Percentiles rank a stretch among this genome's conserved stretches.
These are phyloP conservation scores for Leptothorax acervorum DNA, from an alignment of 2,888 invertebrate species.

Conservation along the genomic window DNA sequence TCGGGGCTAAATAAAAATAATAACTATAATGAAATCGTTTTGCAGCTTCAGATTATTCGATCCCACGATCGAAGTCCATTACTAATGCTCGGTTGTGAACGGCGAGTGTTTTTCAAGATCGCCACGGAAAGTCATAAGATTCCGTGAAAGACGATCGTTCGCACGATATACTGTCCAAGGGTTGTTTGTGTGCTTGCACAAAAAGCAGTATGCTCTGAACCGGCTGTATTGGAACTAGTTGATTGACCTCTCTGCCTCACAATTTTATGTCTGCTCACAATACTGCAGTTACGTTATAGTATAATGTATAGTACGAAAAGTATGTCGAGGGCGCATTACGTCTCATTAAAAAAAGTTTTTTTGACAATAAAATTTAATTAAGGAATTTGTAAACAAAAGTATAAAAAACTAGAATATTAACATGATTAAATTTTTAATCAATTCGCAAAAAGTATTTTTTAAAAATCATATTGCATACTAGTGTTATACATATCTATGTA, in stretches of 20 bases:
- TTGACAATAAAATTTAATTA: not conserved
- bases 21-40: not conserved
- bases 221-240: slow-evolving; percentile 74
- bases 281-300: not conserved
- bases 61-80: slow-evolving; percentile 11
- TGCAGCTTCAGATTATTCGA: not conserved
- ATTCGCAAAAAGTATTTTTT: not conserved
- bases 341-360: not conserved
- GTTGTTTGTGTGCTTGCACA: slow-evolving; percentile 59
- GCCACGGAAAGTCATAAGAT: slow-evolving; percentile 49
- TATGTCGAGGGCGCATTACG: not conserved
- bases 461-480: not conserved
- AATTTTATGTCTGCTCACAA: slow-evolving; percentile 53
- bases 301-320: not conserved
- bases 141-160: slow-evolving; percentile 64
- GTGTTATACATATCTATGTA: not conserved
- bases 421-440: not conserved
- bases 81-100: not conserved
- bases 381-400: not conserved
- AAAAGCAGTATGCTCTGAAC: slow-evolving; percentile 74
- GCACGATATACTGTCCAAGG: slow-evolving; percentile 63
- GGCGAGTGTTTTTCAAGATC: slow-evolving; percentile 13
- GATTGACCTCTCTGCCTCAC: slow-evolving; percentile 66
- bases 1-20: not conserved
- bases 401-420: not conserved